Conservation (phyloP, 2,113 vertebrate species). For the Plestiodon gilberti region DNA sequence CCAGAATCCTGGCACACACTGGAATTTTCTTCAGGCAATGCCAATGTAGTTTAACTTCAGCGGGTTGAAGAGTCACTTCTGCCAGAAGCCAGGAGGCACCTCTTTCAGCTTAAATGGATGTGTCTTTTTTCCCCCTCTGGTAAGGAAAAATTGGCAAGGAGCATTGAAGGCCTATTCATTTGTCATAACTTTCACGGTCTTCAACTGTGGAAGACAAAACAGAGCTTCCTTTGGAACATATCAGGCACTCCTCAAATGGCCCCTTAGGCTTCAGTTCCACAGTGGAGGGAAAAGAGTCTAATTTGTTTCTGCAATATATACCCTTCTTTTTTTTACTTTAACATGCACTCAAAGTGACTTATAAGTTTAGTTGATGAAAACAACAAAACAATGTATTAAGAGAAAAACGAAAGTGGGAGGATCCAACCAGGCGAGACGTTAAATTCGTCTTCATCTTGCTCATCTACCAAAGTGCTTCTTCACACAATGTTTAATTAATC, state of each 20-base stretch:
- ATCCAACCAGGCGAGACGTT: too few species aligned
- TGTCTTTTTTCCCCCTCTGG: conserved; percentile 57
- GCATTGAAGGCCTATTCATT: conserved; percentile 5
- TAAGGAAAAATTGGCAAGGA: conserved; percentile 62
- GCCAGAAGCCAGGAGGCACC: conserved; percentile 55
- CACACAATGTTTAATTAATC: too few species aligned
- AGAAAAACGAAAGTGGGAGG: too few species aligned
- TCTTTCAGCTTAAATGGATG: conserved; percentile 51
- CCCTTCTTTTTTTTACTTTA: neutral
- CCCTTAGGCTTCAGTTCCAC: neutral
- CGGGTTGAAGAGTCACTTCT: conserved; percentile 47
- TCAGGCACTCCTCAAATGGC: neutral
- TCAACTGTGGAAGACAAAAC: neutral
- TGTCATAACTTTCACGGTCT: neutral
- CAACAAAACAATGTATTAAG: too few species aligned
- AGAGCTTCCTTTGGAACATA: neutral
- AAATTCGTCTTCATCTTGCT: too few species aligned
- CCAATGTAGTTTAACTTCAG: conserved; percentile 67
- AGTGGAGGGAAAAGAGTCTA: neutral
- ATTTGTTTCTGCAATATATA: neutral
- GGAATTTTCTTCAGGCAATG: conserved; percentile 48
- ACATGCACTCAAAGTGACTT: neutral
- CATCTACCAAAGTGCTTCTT: too few species aligned
- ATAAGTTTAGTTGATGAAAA: too few species aligned
- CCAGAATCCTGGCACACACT: fast-evolving